Percentiles rank a stretch among this genome's conserved stretches.
Conservation (phyloP, 2,888 invertebrate species). For the Nomada ferruginata region DNA sequence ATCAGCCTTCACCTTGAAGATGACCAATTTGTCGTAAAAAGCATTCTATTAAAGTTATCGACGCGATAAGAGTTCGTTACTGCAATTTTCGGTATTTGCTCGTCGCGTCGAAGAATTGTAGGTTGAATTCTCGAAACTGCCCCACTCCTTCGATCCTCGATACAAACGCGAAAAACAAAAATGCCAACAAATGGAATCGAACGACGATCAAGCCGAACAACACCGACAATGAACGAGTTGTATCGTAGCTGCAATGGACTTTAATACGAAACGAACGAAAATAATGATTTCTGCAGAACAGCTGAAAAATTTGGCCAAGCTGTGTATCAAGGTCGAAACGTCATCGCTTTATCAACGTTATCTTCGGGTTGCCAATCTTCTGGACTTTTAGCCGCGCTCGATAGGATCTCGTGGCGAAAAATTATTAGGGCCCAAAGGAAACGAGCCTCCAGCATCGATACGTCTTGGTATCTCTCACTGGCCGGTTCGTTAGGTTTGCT, state of each 20-base stretch:
- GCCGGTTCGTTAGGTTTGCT: constrained; percentile 43
- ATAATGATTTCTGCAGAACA: background rate
- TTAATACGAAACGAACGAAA: background rate
- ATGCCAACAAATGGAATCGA: no score
- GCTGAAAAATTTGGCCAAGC: constrained; percentile 2
- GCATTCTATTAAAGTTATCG: constrained; percentile 47
- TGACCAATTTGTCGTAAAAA: constrained; percentile 36
- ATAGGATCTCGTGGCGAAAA: constrained; percentile 15
- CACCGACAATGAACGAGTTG: background rate
- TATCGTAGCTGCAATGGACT: background rate
- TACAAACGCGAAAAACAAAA: background rate
- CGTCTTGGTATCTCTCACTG: constrained; percentile 8
- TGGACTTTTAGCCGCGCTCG: constrained; percentile 22
- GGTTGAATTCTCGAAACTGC: background rate
- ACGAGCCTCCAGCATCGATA: constrained; percentile 48
- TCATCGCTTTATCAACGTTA: constrained; percentile 47
- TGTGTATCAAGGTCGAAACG: constrained; percentile 22
- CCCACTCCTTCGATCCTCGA: background rate
- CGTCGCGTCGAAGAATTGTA: background rate
- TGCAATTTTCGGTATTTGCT: constrained; percentile 17
- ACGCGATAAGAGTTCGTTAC: constrained; percentile 22
- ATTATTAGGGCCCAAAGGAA: constrained; percentile 41
- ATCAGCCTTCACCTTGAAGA: constrained; percentile 26
- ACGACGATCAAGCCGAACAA: no score
- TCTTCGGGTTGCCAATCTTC: constrained; percentile 14